Conservation (phyloP, 2,888 invertebrate species). For the Eupithecia abbreviata region DNA sequence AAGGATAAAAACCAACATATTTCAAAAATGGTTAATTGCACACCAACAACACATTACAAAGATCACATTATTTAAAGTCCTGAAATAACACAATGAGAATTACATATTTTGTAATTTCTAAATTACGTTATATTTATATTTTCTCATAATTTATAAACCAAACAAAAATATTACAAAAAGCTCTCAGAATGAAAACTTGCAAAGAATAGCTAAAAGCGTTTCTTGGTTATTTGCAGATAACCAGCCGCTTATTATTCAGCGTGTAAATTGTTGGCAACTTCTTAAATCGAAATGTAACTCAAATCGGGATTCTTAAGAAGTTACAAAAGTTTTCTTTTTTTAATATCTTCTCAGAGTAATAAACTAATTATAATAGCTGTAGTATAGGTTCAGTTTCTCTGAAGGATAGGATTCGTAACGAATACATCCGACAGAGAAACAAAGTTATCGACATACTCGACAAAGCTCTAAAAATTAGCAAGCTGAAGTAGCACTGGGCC, state of each 20-base stretch:
- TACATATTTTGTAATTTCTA: background rate
- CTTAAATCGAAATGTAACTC: slow-evolving; percentile 67
- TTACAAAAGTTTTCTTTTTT: slow-evolving; percentile 42
- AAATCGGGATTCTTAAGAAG: slow-evolving; percentile 45
- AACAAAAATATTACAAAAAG: slow-evolving; percentile 39
- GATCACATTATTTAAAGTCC: background rate
- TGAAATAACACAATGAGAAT: background rate
- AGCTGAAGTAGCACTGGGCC: no score
- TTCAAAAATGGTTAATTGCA: no score
- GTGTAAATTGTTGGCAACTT: slow-evolving; percentile 76
- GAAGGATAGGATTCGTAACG: no score
- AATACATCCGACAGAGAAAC: no score
- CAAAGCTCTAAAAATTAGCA: no score
- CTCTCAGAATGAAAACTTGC: slow-evolving; percentile 40
- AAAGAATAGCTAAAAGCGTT: slow-evolving; percentile 47
- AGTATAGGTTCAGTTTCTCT: background rate
- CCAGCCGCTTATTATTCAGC: slow-evolving; percentile 71
- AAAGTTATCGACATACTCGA: no score
- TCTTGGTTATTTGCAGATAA: slow-evolving; percentile 65
- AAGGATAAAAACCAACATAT: no score
- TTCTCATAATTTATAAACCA: slow-evolving; percentile 24
- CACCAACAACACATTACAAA: no score
- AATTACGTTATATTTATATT: background rate
- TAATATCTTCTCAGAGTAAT: slow-evolving; percentile 29
- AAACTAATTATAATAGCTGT: background rate